phyloP scores from a whole-genome alignment of 2,888 invertebrate species.

The Chrysopilus asiliformis region DNA sequence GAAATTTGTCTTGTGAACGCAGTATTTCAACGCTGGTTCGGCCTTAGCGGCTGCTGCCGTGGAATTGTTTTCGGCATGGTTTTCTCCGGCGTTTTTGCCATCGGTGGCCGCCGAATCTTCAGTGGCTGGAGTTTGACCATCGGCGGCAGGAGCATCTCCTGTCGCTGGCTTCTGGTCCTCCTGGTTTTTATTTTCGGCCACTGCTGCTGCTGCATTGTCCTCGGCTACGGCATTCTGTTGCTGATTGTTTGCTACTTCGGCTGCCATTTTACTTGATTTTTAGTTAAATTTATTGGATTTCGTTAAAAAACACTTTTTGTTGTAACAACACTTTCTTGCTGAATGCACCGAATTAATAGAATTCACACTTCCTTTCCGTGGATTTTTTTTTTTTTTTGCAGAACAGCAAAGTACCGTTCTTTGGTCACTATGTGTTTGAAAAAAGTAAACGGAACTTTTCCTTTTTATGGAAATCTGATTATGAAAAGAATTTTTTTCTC shows the following conservation, averaged over 20 bases:
- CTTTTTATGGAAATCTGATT: too few species aligned
- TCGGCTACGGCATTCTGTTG: constrained; percentile 37
- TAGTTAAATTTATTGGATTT: too few species aligned
- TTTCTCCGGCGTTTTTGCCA: constrained; percentile 36
- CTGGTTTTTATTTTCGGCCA: constrained; percentile 20
- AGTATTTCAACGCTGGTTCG: constrained; percentile 59
- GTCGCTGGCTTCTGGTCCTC: constrained; percentile 25
- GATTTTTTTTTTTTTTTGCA: too few species aligned
- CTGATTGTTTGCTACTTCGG: constrained; percentile 53
- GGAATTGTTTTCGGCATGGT: constrained; percentile 34
- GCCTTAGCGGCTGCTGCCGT: constrained; percentile 37
- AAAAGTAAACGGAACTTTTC: too few species aligned
- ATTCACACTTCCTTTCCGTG: too few species aligned
- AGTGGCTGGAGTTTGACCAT: constrained; percentile 7
- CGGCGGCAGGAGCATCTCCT: constrained; percentile 15
- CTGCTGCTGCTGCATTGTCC: constrained; percentile 28
- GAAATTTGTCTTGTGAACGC: constrained; percentile 75
- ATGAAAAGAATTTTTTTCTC: too few species aligned
- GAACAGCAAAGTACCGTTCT: too few species aligned
- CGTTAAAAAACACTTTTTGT: too few species aligned
- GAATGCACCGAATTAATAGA: too few species aligned
- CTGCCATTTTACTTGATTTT: constrained; percentile 58
- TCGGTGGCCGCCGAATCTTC: constrained; percentile 35
- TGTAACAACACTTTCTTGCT: too few species aligned
- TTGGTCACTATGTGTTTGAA: too few species aligned